These are phyloP conservation scores for Hydroisotoma schaefferi DNA, from an alignment of 2,888 invertebrate species.

Conservation along the genomic window DNA sequence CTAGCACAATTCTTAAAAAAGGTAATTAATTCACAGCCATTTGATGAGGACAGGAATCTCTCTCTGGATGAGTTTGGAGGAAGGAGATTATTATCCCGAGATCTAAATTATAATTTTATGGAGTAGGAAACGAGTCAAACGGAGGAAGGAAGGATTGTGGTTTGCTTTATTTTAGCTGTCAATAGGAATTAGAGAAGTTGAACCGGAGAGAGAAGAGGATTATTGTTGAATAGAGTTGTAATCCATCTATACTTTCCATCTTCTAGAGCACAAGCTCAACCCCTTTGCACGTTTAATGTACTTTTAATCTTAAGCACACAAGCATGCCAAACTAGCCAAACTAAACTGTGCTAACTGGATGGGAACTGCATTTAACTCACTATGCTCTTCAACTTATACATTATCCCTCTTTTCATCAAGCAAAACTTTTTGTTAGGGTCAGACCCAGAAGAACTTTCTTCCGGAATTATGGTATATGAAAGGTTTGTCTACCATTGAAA, in stretches of 20 bases:
- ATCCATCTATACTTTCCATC: slow-evolving; percentile 22
- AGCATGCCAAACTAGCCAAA: background rate
- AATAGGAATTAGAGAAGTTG: slow-evolving; percentile 10
- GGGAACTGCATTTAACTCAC: background rate
- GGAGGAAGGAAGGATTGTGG: slow-evolving; percentile 1
- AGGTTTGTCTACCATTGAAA: too few relatives aligned
- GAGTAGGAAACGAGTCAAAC: slow-evolving; percentile 4
- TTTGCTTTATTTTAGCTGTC: slow-evolving; percentile 6
- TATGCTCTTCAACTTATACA: too few relatives aligned
- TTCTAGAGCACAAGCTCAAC: background rate
- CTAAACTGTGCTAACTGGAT: too few relatives aligned
- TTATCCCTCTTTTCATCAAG: background rate
- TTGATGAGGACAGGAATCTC: background rate
- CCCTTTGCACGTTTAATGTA: slow-evolving; percentile 18
- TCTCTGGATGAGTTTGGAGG: background rate
- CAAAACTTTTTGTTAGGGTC: too few relatives aligned
- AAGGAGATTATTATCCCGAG: background rate
- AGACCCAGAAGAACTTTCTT: too few relatives aligned
- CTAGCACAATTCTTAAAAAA: too few relatives aligned
- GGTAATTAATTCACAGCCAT: too few relatives aligned
- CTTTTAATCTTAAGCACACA: slow-evolving; percentile 22
- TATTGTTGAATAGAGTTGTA: slow-evolving; percentile 24
- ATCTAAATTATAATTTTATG: slow-evolving; percentile 4
- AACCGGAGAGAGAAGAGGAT: slow-evolving; percentile 20
- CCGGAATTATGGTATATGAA: too few relatives aligned